phyloP scores from a whole-genome alignment of 2,888 invertebrate species.

The Halocaridina rubra region DNA sequence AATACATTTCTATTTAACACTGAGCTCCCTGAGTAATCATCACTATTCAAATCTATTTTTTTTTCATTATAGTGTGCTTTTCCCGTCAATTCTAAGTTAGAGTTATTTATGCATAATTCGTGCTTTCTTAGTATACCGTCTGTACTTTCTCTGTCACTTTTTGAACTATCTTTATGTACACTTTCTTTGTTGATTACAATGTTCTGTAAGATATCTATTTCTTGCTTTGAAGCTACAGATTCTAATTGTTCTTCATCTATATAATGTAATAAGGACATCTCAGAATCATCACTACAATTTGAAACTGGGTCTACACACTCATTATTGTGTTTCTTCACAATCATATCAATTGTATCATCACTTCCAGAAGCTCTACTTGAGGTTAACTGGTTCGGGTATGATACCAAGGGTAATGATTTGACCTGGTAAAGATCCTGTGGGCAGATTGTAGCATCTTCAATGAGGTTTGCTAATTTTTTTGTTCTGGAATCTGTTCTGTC shows the following conservation, averaged over 20 bases:
- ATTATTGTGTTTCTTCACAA: conserved; percentile 36
- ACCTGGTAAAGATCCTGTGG: conserved; percentile 6
- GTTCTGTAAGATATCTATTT: no score
- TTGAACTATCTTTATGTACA: neutral
- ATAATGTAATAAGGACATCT: conserved; percentile 33
- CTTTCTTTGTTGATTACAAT: no score
- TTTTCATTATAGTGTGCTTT: neutral
- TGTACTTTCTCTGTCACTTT: neutral
- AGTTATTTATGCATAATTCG: neutral
- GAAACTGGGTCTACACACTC: neutral
- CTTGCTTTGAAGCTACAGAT: no score
- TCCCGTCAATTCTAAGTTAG: no score
- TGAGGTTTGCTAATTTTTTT: neutral
- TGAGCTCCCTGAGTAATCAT: neutral
- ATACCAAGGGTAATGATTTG: neutral
- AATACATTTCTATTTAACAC: no score
- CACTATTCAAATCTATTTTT: neutral
- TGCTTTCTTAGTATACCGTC: neutral
- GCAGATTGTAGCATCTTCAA: conserved; percentile 15
- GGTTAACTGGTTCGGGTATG: neutral
- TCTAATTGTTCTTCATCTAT: conserved; percentile 15
- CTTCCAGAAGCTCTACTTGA: neutral
- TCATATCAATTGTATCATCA: conserved; percentile 46
- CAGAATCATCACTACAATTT: conserved; percentile 26
- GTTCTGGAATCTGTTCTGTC: neutral